Conservation (phyloP, 2,888 invertebrate species). For the Ophion slaviceki region DNA sequence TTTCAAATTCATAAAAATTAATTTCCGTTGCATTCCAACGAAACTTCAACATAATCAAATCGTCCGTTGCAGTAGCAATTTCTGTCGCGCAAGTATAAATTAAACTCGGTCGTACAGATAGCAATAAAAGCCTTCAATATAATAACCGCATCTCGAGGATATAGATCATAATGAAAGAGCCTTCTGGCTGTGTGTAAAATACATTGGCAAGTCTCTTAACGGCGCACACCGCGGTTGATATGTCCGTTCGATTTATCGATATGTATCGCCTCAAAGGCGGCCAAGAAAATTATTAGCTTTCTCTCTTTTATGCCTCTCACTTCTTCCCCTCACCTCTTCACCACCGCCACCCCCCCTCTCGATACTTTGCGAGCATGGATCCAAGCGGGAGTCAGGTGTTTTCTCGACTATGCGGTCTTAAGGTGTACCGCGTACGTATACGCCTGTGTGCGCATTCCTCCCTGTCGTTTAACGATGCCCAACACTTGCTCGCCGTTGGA, state of each 20-base stretch:
- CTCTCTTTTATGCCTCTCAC: slow-evolving; percentile 6
- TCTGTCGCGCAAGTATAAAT: not conserved
- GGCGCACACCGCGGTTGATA: slow-evolving; percentile 3
- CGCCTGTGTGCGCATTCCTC: slow-evolving; percentile 59
- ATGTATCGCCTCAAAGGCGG: slow-evolving; percentile 21
- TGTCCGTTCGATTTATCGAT: slow-evolving; percentile 56
- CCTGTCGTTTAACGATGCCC: slow-evolving; percentile 34
- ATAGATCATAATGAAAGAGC: slow-evolving; percentile 50
- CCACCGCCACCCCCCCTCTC: not conserved
- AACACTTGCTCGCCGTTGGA: not conserved
- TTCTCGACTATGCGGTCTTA: slow-evolving; percentile 37
- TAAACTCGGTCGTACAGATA: slow-evolving; percentile 1
- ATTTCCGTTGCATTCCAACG: too few relatives aligned
- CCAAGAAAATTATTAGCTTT: slow-evolving; percentile 53
- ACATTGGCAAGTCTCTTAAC: slow-evolving; percentile 17
- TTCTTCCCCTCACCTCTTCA: not conserved
- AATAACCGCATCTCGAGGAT: slow-evolving; percentile 20
- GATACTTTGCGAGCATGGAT: not conserved
- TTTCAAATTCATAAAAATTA: too few relatives aligned
- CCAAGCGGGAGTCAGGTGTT: slow-evolving; percentile 57
- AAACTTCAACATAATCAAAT: not conserved
- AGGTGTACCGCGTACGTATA: slow-evolving; percentile 43
- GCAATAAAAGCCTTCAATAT: slow-evolving; percentile 29
- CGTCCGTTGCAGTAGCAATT: slow-evolving; percentile 1
- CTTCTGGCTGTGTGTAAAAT: slow-evolving; percentile 42